These are phyloP conservation scores for Gibbula magus DNA, from an alignment of 2,888 invertebrate genomes.

Conservation along the genomic window DNA sequence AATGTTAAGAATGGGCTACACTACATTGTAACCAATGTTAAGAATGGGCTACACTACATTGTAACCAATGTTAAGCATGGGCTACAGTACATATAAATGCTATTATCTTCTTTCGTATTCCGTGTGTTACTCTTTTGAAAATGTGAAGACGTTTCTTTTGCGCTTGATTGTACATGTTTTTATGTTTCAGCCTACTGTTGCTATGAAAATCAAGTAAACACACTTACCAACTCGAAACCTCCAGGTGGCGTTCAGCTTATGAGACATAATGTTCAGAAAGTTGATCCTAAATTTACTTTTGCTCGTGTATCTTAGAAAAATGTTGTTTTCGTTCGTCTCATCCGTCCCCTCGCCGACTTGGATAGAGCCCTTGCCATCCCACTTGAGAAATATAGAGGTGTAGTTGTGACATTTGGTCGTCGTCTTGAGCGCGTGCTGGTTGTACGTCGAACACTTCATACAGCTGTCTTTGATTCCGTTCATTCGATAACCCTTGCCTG, in stretches of 20 bases:
- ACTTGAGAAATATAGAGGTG: neutral
- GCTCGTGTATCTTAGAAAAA: neutral
- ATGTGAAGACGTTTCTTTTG: too few species aligned
- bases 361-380: neutral
- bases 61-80: too few species aligned
- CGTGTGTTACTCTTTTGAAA: too few species aligned
- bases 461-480: neutral
- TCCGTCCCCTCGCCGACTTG: neutral
- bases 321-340: neutral
- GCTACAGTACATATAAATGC: too few species aligned
- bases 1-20: too few species aligned
- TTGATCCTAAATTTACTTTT: neutral
- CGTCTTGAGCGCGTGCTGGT: neutral
- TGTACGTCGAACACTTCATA: neutral
- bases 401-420: neutral
- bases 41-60: too few species aligned
- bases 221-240: neutral
- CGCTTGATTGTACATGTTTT: too few species aligned
- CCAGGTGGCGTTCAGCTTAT: neutral
- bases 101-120: too few species aligned
- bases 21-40: too few species aligned
- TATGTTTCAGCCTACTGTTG: too few species aligned
- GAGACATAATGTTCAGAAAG: neutral
- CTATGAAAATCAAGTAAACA: too few species aligned
- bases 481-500: neutral